These are phyloP conservation scores for Pterophyllum scalare DNA, from an alignment of 2,113 vertebrate genomes.

Conservation along the genomic window DNA sequence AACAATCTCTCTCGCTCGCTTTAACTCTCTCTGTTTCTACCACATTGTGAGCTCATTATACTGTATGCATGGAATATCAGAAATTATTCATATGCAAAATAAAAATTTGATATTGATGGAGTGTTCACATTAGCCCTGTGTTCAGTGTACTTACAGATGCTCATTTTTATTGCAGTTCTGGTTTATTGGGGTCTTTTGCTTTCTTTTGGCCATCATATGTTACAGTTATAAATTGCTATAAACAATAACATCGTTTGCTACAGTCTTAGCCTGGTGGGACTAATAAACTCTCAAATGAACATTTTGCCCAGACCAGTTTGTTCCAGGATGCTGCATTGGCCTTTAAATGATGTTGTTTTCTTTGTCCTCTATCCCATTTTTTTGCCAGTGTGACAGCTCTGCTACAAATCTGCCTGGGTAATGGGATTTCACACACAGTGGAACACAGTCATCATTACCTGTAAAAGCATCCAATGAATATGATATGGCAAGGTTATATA, in stretches of 20 bases:
- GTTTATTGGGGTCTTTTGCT: background rate
- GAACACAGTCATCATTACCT: background rate
- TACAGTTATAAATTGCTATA: background rate
- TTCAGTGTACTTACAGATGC: constrained; percentile 9
- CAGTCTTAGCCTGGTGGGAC: background rate
- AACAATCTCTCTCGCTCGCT: constrained; percentile 20
- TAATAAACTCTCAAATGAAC: background rate
- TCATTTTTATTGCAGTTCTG: background rate
- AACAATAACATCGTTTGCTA: background rate
- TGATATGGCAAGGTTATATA: background rate
- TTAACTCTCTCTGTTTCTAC: constrained; percentile 26
- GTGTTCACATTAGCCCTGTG: background rate
- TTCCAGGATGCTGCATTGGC: background rate
- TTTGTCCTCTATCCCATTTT: background rate
- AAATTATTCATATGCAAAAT: constrained; percentile 77
- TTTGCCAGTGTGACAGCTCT: background rate
- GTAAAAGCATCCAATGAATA: background rate
- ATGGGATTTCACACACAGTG: constrained; percentile 18
- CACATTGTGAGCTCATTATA: constrained; percentile 66
- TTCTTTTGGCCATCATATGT: background rate
- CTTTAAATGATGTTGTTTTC: background rate
- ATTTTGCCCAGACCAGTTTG: background rate
- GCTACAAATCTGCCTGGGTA: constrained; percentile 4
- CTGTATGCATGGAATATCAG: constrained; percentile 77
- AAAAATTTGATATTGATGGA: constrained; percentile 64